Base-by-base conservation (phyloP, 2,888 invertebrate species). In the Pandemis corylana region DNA sequence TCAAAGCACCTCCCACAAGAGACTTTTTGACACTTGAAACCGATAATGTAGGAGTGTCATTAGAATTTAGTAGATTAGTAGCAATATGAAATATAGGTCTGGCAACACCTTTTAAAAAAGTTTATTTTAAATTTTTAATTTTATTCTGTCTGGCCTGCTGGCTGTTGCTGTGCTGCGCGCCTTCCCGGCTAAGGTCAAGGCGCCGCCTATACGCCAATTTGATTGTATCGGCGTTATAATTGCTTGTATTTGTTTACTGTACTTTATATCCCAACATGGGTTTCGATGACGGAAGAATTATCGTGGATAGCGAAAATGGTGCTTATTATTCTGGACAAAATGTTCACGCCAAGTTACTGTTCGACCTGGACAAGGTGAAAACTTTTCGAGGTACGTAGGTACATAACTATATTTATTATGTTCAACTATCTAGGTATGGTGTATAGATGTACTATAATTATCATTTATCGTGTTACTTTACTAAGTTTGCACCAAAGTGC, bases 321-420 rank as follows among this genome's bases (percentile, higher is more conserved):
- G 81, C 87, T 0, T 94, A 90, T 83, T 89, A 82, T 78, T 78
- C 91, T 1, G 93, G 94, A 1, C 90, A 93, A 78, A 85, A 85
- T 36, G 81, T 93, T 13, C 80, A 78, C 51, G 94, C 91, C 0
- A 86, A 84, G 78, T 78, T 93, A 68, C 83, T 87, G 75, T 94
- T 93, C 75, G 80, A 86, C 44, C 88, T 89, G 75, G 82, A 83
- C 36, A 88, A 90, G 77, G 81, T 81, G n/a, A 92, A 92, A 83
- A 87, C 82, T 76, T 90, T 92, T 83, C 87, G 93, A 77, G 92
- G 94, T 93, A 80, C 5, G 59, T 68, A 44, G 1, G 7, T 41
- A n/a, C 36, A 15, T 20, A 64, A 44, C 41, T 44, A 59, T 15
- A 10, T 9, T 7, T 42, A 49, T 36, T 7, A 41, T 53, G 28